Evolutionary conservation across 2,797 vertebrate genomes (phyloP), one percentile per base, ranked within the genome.

Genomic region (Heterohyrax brucei): DNA sequence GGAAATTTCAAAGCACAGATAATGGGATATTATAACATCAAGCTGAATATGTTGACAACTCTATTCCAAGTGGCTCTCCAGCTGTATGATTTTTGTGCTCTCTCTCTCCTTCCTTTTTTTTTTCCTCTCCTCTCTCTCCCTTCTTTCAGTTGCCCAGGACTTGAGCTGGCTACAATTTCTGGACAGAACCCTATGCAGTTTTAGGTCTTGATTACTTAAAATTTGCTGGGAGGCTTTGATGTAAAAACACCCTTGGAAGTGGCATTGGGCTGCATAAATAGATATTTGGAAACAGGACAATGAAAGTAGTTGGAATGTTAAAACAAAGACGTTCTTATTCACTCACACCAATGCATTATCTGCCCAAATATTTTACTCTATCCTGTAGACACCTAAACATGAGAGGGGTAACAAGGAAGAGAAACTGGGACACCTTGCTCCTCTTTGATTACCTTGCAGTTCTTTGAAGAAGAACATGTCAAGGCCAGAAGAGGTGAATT

Each of bases 231-330:
- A 39, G 83, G 12, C 44, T 93, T 26, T 86, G 70, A 78, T 84
- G 61, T 87, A 44, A 81, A 89, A 89, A 53, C 82, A 53, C 50
- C 56, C 85, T 92, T 50, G 3, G 50, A 79, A 87, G 33, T 92
- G 72, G 77, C 72, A 48, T 50, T 4, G 76, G 81, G 44, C 64
- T 95, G 44, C 87, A 91, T 85, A 84, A 59, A 93, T 59, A 95
- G 72, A 86, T 75, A 19, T 62, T 92, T 61, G 26, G 46, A 97
- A 97, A 86, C 76, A 95, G 95, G 93, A 56, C 95, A 85, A 24
- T 46, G 77, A 59, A 91, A 93, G 64, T 14, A 89, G 79, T 10
- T 64, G 72, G 62, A 86, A 82, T 89, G 86, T 95, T 95, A 84
- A 96, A 97, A 95, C 61, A 91, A 91, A 93, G 70, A 61, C 86